Evolutionary conservation across 1,140 invertebrate genomes (phyloP).

Genomic region (Apolygus lucorum): DNA sequence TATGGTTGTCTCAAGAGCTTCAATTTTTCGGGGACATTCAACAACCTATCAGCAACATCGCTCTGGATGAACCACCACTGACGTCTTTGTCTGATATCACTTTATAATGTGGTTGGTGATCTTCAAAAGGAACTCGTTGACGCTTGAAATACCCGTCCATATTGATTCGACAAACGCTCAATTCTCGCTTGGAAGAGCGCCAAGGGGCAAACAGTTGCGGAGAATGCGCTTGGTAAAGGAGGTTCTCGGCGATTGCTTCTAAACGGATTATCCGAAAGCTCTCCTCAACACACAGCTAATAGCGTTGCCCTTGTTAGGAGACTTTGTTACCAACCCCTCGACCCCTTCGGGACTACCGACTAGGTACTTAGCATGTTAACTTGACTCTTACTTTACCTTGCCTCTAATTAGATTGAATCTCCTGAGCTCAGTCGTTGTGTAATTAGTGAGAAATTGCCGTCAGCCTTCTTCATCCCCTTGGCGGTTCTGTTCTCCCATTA

Average conservation of each 20-base stretch:
- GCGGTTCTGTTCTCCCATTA: too few species aligned
- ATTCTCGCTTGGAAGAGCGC: background rate
- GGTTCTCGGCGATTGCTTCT: slow-evolving; percentile 16
- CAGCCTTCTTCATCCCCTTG: slow-evolving; percentile 4
- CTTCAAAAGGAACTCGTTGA: background rate
- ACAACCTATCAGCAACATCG: too few species aligned
- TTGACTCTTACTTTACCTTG: slow-evolving; percentile 24
- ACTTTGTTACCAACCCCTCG: slow-evolving; percentile 19
- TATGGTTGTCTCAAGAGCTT: too few species aligned
- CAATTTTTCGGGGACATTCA: too few species aligned
- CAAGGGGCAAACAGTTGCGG: slow-evolving; percentile 16
- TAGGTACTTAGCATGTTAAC: slow-evolving; percentile 24
- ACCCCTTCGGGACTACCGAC: slow-evolving; percentile 12
- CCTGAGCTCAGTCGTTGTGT: slow-evolving; percentile 14
- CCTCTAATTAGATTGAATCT: slow-evolving; percentile 20
- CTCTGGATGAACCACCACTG: too few species aligned
- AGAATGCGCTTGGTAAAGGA: slow-evolving; percentile 3
- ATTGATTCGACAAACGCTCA: background rate
- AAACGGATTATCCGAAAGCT: slow-evolving; percentile 19
- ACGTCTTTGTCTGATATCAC: too few species aligned
- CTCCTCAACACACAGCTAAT: slow-evolving; percentile 22
- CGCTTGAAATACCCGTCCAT: background rate
- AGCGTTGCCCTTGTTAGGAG: slow-evolving; percentile 18
- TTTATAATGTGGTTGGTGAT: too few species aligned
- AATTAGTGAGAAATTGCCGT: slow-evolving; percentile 11